phyloP scores from a whole-genome alignment of 2,797 vertebrate genomes.

The Ambastaia sidthimunki region DNA sequence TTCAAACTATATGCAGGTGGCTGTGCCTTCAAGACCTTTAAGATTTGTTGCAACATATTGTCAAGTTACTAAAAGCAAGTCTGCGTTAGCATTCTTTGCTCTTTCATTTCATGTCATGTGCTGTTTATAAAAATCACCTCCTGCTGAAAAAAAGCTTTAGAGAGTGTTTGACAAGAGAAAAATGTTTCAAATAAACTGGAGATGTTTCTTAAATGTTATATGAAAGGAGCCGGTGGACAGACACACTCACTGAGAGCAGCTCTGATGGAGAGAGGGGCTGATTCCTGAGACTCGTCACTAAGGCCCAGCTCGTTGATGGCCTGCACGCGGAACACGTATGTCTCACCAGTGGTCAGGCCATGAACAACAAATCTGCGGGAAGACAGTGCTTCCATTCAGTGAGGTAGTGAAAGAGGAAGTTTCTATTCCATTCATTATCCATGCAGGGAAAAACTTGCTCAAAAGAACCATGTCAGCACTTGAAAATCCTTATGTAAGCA shows the following conservation, averaged over 20 bases:
- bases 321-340: conserved; percentile 94
- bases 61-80: conserved; percentile 8
- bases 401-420: conserved; percentile 1
- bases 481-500: conserved; percentile 2
- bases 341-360: conserved; percentile 88
- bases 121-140: not conserved
- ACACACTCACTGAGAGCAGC: conserved; percentile 91
- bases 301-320: conserved; percentile 92
- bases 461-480: conserved; percentile 28
- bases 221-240: not conserved
- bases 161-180: not conserved
- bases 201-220: not conserved
- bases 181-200: not conserved
- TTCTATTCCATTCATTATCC: conserved; percentile 4
- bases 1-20: not conserved
- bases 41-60: not conserved
- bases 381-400: conserved; percentile 19
- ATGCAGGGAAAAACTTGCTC: not conserved
- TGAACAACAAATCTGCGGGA: conserved; percentile 90
- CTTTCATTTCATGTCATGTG: not conserved
- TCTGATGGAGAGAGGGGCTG: conserved; percentile 86
- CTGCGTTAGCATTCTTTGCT: not conserved
- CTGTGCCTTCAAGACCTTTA: not conserved
- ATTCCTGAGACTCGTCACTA: conserved; percentile 97
- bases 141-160: not conserved